phyloP scores from a whole-genome alignment of 2,797 vertebrate species.

The Meriones psammophilus region DNA sequence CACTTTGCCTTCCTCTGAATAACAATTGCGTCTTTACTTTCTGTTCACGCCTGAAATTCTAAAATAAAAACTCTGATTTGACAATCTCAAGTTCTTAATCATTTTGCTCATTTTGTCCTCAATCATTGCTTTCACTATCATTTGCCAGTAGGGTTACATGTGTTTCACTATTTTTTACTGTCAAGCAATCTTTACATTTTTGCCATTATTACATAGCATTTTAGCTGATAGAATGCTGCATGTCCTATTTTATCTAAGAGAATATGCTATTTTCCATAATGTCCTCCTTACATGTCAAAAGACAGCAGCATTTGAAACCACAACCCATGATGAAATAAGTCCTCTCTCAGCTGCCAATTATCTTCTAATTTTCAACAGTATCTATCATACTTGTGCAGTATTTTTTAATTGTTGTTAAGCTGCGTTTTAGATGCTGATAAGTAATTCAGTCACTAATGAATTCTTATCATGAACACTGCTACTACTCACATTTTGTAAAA shows the following conservation, averaged over 20 bases:
- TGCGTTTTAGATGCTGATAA: constrained; percentile 8
- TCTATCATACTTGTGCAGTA: constrained; percentile 9
- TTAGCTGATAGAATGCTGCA: constrained; percentile 23
- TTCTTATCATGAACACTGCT: neutral
- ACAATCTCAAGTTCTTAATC: constrained; percentile 42
- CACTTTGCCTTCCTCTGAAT: constrained; percentile 60
- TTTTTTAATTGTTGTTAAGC: constrained; percentile 22
- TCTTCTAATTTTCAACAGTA: constrained; percentile 53
- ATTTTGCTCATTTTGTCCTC: constrained; percentile 44
- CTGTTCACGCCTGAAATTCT: constrained; percentile 42
- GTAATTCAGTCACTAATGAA: constrained; percentile 20
- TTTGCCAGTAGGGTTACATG: neutral
- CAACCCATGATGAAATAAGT: constrained; percentile 6
- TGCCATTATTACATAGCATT: neutral
- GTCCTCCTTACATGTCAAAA: constrained; percentile 27
- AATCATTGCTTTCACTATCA: constrained; percentile 37
- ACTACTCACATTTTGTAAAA: neutral
- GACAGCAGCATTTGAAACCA: constrained; percentile 38
- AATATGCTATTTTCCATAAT: constrained; percentile 40
- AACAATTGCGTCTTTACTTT: constrained; percentile 54
- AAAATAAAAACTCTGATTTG: constrained; percentile 48
- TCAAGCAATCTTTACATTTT: neutral
- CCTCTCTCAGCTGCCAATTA: constrained; percentile 4
- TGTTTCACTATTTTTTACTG: constrained; percentile 22
- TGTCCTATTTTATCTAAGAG: constrained; percentile 51